Conservation (phyloP, 1,140 invertebrate species). For the Micrasema minimum region DNA sequence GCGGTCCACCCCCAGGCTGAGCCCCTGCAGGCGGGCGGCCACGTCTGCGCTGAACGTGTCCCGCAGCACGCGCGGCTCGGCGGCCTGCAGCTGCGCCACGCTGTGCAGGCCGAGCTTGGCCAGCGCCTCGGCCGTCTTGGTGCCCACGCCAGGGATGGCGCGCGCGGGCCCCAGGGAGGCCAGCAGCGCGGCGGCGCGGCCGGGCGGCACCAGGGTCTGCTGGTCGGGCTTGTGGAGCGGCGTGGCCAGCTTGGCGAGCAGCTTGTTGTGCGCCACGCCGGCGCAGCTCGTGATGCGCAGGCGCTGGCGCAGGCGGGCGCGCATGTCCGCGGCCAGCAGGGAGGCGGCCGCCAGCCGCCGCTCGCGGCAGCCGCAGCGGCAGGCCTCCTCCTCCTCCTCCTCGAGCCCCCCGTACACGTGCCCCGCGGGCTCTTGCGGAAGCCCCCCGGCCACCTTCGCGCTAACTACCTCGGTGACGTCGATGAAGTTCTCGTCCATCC, state of each 20-base stretch:
- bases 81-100: constrained; percentile 74
- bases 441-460: constrained; percentile 57
- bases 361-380: constrained; percentile 76
- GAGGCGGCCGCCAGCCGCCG: constrained; percentile 73
- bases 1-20: constrained; percentile 78
- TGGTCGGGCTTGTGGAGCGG: constrained; percentile 81
- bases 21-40: constrained; percentile 73
- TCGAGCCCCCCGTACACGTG: constrained; percentile 47
- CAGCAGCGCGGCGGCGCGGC: constrained; percentile 72
- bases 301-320: constrained; percentile 72
- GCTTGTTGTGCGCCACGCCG: constrained; percentile 85
- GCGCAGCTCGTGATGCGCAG: constrained; percentile 82
- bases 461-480: constrained; percentile 78
- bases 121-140: constrained; percentile 72
- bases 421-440: constrained; percentile 39
- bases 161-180: constrained; percentile 69
- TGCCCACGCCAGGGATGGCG: constrained; percentile 78
- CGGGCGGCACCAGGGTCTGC: constrained; percentile 81
- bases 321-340: constrained; percentile 76
- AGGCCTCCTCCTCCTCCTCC: constrained; percentile 66
- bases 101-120: constrained; percentile 72
- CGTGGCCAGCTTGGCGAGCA: constrained; percentile 82
- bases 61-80: constrained; percentile 68
- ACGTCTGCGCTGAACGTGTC: constrained; percentile 74
- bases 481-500: constrained; percentile 84